Conservation (phyloP, 1,140 invertebrate genomes). For the Halictus rubicundus region DNA sequence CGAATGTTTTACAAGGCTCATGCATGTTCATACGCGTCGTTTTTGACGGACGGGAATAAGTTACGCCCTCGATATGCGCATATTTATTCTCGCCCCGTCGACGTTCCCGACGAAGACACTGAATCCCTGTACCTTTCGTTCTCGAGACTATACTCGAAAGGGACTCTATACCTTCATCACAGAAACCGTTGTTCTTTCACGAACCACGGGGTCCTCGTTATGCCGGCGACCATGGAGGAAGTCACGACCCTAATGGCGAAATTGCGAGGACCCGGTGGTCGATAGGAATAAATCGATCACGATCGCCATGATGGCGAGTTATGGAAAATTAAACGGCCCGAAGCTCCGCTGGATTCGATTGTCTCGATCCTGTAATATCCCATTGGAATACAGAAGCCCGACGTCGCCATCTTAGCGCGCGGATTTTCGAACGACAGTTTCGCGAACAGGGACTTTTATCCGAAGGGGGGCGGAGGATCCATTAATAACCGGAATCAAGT, state of each 20-base stretch:
- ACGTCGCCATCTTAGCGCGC: too few species aligned
- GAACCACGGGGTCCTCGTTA: too few species aligned
- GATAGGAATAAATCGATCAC: background rate
- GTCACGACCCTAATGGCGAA: background rate
- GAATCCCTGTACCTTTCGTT: too few species aligned
- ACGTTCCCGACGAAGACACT: background rate
- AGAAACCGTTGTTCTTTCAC: too few species aligned
- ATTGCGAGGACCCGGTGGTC: background rate
- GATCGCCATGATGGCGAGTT: background rate
- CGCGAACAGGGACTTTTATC: conserved; percentile 12
- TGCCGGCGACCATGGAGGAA: too few species aligned
- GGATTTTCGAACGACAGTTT: background rate
- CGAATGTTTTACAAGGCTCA: conserved; percentile 63
- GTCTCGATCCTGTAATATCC: too few species aligned
- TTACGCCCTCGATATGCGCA: conserved; percentile 22
- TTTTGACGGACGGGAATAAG: conserved; percentile 24
- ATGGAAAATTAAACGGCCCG: too few species aligned
- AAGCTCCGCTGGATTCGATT: too few species aligned
- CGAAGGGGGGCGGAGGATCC: background rate
- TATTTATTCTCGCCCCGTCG: conserved; percentile 40
- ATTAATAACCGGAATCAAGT: conserved; percentile 48
- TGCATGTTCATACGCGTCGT: conserved; percentile 52
- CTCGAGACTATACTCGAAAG: too few species aligned
- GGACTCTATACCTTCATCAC: too few species aligned
- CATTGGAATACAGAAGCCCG: too few species aligned